Conservation (phyloP, 2,797 vertebrate species). For the Rhinophrynus dorsalis region DNA sequence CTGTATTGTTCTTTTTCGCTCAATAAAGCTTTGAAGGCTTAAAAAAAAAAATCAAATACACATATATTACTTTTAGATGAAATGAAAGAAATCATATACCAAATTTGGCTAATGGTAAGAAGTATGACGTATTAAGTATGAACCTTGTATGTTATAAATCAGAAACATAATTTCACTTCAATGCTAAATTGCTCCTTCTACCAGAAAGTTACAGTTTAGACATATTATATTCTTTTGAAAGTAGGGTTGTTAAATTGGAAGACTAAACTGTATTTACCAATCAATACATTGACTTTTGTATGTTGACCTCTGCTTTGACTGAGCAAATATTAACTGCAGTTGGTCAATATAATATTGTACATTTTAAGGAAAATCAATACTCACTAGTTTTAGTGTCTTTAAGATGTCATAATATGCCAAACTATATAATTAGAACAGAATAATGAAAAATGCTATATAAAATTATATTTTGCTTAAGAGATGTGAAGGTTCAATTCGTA, state of each 20-base stretch:
- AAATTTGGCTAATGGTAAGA: no score
- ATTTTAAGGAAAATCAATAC: slow-evolving; percentile 36
- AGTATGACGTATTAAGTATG: no score
- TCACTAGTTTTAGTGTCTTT: slow-evolving; percentile 14
- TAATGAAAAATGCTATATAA: no score
- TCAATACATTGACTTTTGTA: slow-evolving; percentile 40
- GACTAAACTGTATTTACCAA: slow-evolving; percentile 27
- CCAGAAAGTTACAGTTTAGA: slow-evolving; percentile 22
- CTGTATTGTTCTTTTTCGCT: no score
- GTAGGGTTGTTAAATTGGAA: slow-evolving; percentile 35
- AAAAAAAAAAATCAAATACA: no score
- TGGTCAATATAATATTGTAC: slow-evolving; percentile 38
- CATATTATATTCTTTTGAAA: slow-evolving; percentile 37
- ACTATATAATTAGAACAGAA: no score
- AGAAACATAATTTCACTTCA: slow-evolving; percentile 4
- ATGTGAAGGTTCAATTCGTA: no score
- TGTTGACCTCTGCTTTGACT: slow-evolving; percentile 40
- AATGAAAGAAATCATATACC: no score
- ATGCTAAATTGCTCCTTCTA: slow-evolving; percentile 20
- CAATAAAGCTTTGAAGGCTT: no score
- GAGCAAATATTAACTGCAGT: slow-evolving; percentile 32
- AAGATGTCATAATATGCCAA: slow-evolving; percentile 1
- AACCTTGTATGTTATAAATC: slow-evolving; percentile 10
- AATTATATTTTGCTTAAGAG: no score
- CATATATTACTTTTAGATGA: no score